Percentiles rank a stretch among this genome's conserved stretches.
phyloP scores from a whole-genome alignment of 2,113 vertebrate species.

The Corythornis cristatus region DNA sequence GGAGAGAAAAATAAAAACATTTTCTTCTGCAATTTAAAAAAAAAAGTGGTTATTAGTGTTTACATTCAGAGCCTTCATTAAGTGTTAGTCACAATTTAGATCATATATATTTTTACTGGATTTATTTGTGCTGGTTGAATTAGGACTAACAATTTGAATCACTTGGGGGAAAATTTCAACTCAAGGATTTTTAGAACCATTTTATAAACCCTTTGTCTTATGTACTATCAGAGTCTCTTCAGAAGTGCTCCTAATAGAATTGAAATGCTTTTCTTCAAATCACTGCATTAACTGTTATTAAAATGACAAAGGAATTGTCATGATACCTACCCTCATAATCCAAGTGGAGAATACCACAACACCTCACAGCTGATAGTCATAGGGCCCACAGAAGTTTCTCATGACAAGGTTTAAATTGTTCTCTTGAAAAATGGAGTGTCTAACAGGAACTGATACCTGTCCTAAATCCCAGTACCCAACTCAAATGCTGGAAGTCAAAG shows the following conservation, averaged over 20 bases:
- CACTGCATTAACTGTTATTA: slow-evolving; percentile 22
- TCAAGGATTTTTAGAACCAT: slow-evolving; percentile 58
- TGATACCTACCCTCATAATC: background rate
- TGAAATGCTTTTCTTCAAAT: slow-evolving; percentile 56
- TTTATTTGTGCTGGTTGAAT: slow-evolving; percentile 57
- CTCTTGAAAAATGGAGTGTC: background rate
- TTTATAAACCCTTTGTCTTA: slow-evolving; percentile 55
- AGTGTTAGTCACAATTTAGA: slow-evolving; percentile 29
- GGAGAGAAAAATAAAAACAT: background rate
- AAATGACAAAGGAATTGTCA: slow-evolving; percentile 46
- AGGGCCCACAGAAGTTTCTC: background rate
- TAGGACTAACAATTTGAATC: slow-evolving; percentile 19
- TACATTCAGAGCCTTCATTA: background rate
- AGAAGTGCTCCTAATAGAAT: slow-evolving; percentile 53
- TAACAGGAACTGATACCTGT: background rate
- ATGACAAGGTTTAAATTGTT: background rate
- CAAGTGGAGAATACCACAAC: background rate
- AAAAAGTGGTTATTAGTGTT: background rate
- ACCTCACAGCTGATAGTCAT: background rate
- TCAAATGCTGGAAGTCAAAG: background rate
- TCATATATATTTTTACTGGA: slow-evolving; percentile 25
- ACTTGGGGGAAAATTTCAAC: slow-evolving; percentile 16
- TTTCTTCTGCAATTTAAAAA: background rate
- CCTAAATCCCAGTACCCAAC: background rate
- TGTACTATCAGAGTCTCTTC: slow-evolving; percentile 50